Percentiles rank a stretch among this genome's conserved stretches.
Conservation (phyloP, 2,113 vertebrate genomes). For the Ochotona curzoniae region DNA sequence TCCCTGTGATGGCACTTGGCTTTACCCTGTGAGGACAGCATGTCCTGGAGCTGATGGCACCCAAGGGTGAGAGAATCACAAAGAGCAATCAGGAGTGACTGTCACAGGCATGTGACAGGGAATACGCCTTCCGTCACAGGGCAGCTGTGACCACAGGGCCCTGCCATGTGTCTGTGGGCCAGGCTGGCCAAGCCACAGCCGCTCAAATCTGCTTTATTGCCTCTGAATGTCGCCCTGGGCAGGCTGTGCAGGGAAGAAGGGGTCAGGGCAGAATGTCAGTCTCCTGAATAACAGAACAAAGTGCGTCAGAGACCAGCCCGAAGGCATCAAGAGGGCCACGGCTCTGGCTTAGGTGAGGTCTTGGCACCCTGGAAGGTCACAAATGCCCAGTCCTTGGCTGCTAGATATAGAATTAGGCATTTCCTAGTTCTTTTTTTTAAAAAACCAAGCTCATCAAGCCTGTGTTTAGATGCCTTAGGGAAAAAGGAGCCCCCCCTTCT, state of each 20-base stretch:
- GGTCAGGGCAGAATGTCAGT: constrained; percentile 37
- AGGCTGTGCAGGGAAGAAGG: constrained; percentile 13
- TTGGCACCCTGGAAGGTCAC: constrained; percentile 1
- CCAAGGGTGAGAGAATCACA: background rate
- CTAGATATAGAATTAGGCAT: constrained; percentile 26
- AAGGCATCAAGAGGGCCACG: background rate
- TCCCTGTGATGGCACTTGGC: background rate
- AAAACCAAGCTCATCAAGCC: constrained; percentile 26
- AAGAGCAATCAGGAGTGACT: background rate
- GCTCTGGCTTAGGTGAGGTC: background rate
- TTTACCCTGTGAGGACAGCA: background rate
- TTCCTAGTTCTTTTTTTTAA: constrained; percentile 49
- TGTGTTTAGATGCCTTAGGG: constrained; percentile 65
- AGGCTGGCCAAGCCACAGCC: constrained; percentile 38
- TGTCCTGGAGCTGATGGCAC: background rate
- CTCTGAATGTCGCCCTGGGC: background rate
- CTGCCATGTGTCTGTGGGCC: background rate
- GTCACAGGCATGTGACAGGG: background rate
- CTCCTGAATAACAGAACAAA: constrained; percentile 65
- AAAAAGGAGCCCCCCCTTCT: constrained; percentile 34
- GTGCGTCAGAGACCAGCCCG: constrained; percentile 68
- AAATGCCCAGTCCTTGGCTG: constrained; percentile 8
- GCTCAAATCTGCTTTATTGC: constrained; percentile 35
- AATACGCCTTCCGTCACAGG: background rate
- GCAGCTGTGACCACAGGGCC: background rate